These are phyloP conservation scores for Plodia interpunctella DNA, from an alignment of 1,140 invertebrate species.

Conservation along the genomic window DNA sequence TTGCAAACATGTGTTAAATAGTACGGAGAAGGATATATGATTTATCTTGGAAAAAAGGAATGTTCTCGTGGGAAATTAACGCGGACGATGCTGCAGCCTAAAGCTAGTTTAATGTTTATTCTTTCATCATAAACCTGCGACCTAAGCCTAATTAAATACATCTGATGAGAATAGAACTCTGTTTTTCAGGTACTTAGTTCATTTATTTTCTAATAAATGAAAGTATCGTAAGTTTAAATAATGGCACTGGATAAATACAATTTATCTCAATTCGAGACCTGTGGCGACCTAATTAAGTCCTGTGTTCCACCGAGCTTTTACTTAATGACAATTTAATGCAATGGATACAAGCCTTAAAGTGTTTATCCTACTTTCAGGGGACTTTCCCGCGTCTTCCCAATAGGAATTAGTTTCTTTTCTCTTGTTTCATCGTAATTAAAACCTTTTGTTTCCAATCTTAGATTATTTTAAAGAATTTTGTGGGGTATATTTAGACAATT, in stretches of 20 bases:
- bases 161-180: too few species aligned
- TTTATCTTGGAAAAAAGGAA: too few species aligned
- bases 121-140: too few species aligned
- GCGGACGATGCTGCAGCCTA: too few species aligned
- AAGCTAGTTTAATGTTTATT: too few species aligned
- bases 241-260: constrained; percentile 27
- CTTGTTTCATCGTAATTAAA: neutral
- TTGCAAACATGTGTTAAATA: too few species aligned
- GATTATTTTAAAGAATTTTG: neutral
- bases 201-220: too few species aligned
- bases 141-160: too few species aligned
- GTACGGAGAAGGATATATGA: too few species aligned
- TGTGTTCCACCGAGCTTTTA: constrained; percentile 33
- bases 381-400: constrained; percentile 7
- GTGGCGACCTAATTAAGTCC: constrained; percentile 40
- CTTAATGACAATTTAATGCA: constrained; percentile 54
- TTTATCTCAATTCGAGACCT: constrained; percentile 37
- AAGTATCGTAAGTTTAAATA: constrained; percentile 26
- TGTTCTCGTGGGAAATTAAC: too few species aligned
- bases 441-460: neutral
- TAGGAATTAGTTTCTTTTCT: constrained; percentile 5
- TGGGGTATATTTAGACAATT: neutral
- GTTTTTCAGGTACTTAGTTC: too few species aligned
- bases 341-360: constrained; percentile 19
- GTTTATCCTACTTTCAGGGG: constrained; percentile 10